Evolutionary conservation across 2,113 vertebrate species (phyloP).

Genomic region (Climacteris rufus): DNA sequence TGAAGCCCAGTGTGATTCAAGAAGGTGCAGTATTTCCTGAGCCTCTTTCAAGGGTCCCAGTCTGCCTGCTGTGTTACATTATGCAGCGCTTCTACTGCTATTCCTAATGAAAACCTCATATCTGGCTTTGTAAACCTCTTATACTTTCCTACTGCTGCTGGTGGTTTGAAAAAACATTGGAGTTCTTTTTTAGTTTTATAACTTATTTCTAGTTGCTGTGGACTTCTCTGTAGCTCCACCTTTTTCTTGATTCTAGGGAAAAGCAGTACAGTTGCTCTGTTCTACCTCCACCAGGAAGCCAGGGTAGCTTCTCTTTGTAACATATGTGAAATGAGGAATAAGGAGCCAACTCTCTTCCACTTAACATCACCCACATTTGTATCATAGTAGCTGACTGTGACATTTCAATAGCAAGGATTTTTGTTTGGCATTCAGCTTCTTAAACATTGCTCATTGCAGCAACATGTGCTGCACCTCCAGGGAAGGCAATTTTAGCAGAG

Average conservation of each 20-base stretch:
- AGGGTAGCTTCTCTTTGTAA: background rate
- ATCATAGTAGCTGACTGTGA: background rate
- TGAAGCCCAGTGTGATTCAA: background rate
- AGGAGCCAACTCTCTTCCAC: background rate
- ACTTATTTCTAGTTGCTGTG: background rate
- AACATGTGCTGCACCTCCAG: background rate
- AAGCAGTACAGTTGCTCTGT: background rate
- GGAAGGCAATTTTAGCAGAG: background rate
- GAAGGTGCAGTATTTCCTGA: background rate
- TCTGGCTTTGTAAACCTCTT: background rate
- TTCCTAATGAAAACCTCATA: background rate
- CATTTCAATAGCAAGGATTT: slow-evolving; percentile 7
- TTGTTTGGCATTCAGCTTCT: background rate
- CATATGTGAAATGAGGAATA: background rate
- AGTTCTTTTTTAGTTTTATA: background rate
- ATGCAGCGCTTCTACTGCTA: background rate
- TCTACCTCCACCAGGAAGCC: background rate
- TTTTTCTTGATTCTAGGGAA: background rate
- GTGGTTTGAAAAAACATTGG: background rate
- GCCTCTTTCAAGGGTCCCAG: background rate
- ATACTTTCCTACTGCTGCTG: background rate
- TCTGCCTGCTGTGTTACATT: background rate
- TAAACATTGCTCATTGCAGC: background rate
- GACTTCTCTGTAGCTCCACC: background rate
- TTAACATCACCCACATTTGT: background rate